phyloP scores from a whole-genome alignment of 2,888 invertebrate genomes.

The Clusia tigrina region DNA sequence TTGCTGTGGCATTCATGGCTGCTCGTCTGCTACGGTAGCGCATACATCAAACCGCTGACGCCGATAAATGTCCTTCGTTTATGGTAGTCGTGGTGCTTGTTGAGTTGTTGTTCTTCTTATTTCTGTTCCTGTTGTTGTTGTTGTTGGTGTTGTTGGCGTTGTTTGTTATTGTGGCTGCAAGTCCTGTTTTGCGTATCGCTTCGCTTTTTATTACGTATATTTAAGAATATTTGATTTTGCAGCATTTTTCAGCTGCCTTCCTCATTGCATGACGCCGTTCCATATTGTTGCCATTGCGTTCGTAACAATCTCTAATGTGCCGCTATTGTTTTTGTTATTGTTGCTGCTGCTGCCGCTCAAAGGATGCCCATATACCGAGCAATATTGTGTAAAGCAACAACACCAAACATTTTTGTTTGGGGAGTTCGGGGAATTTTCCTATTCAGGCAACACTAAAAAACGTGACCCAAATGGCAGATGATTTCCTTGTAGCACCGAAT shows the following conservation, averaged over 20 bases:
- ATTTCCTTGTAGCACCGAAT: background rate
- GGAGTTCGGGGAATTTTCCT: background rate
- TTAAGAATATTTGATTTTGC: constrained; percentile 42
- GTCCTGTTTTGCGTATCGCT: constrained; percentile 43
- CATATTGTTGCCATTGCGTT: constrained; percentile 38
- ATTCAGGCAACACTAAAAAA: constrained; percentile 22
- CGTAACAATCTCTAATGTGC: background rate
- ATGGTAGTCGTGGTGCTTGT: too few species aligned
- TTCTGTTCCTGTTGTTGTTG: constrained; percentile 9
- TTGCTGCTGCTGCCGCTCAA: background rate
- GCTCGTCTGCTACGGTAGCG: constrained; percentile 17
- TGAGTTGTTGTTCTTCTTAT: constrained; percentile 1
- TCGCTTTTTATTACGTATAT: constrained; percentile 23
- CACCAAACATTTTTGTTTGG: constrained; percentile 24
- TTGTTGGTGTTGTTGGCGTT: constrained; percentile 16
- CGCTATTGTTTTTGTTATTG: background rate
- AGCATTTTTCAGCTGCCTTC: constrained; percentile 23
- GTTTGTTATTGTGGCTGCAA: constrained; percentile 25
- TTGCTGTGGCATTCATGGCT: constrained; percentile 32
- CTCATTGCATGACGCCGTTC: constrained; percentile 42
- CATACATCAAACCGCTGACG: constrained; percentile 8
- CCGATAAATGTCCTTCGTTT: constrained; percentile 9
- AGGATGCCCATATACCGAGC: background rate
- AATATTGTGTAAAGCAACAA: constrained; percentile 10
- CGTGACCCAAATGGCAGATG: constrained; percentile 23